Evolutionary conservation across 2,888 invertebrate genomes (phyloP).

Genomic region (Microplitis deprimator): DNA sequence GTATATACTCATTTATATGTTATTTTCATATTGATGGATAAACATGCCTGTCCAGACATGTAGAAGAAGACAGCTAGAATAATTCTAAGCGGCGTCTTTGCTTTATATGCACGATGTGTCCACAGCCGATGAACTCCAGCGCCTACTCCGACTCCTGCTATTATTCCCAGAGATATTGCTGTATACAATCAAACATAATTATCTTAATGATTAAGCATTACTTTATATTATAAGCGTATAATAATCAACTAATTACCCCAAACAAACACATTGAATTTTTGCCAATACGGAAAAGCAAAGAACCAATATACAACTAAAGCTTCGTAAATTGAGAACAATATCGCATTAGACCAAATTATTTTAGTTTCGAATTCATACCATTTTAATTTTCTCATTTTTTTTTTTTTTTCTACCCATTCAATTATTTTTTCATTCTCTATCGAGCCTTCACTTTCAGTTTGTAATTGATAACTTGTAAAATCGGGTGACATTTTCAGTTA

Average conservation of each 20-base stretch:
- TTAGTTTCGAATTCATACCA: constrained; percentile 36
- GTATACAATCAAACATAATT: background rate
- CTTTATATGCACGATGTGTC: constrained; percentile 97
- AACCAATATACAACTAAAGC: constrained; percentile 12
- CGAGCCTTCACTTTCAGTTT: no score
- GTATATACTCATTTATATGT: background rate
- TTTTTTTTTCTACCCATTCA: no score
- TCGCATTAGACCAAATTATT: constrained; percentile 19
- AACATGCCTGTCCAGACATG: constrained; percentile 78
- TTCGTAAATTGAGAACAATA: constrained; percentile 4
- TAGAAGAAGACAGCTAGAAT: constrained; percentile 80
- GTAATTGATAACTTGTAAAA: no score
- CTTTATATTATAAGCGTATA: background rate
- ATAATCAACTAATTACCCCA: constrained; percentile 24
- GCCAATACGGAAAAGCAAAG: constrained; percentile 29
- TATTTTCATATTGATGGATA: background rate
- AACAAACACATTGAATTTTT: background rate
- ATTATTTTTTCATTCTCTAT: no score
- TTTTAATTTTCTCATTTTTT: no score
- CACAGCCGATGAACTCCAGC: constrained; percentile 97
- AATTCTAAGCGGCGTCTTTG: constrained; percentile 88
- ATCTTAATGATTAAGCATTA: background rate
- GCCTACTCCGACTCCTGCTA: constrained; percentile 88
- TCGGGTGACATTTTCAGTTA: no score
- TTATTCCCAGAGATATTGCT: constrained; percentile 70